Base-by-base conservation (phyloP, 2,888 invertebrate species). In the Lissocephala sabroskyi region DNA sequence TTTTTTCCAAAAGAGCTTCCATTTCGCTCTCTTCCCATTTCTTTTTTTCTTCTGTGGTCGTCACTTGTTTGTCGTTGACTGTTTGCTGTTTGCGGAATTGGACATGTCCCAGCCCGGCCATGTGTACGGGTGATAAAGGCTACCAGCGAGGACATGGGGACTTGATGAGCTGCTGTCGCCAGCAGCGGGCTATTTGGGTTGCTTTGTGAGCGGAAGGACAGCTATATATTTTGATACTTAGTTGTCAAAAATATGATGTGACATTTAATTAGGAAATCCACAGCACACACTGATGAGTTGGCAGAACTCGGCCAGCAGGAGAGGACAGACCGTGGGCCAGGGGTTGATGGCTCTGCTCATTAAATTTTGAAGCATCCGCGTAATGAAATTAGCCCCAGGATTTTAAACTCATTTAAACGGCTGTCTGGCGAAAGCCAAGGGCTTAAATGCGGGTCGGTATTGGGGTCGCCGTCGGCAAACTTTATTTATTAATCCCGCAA, bases 261-360 rank as follows among this genome's bases (percentile, higher is more conserved):
- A 75, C 78, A 75, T 71, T 71, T 71, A 65, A 71, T 78, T 75
- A 78, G 71, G 71, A 55, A 55, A 51, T 61, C 48, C 56, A 60
- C 52, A 52, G 13, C 40, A 40, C 11, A 48, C 45, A 47, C 36
- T 52, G 47, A 52, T 49, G 54, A 56, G 41, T 44, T 45, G 19
- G 53, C 39, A 41, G 52, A 45, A 51, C 56, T 26, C 10, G 6
- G 40, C 28, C 18, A 26, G n/a, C n/a, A n/a, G n/a, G n/a, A n/a
- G n/a, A n/a, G n/a, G n/a, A n/a, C n/a, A n/a, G n/a, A n/a, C n/a
- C n/a, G n/a, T 23, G 7, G 23, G 7, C 3, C 23, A 23, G 7
- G 23, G 23, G 4, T 23, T 23, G 23, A 3, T 23, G 23, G 23
- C 23, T 23, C 23, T 7, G 49, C 53, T 58, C 44, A 46, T 42